Conservation (phyloP, 2,888 invertebrate genomes). For the Lacanobia oleracea region DNA sequence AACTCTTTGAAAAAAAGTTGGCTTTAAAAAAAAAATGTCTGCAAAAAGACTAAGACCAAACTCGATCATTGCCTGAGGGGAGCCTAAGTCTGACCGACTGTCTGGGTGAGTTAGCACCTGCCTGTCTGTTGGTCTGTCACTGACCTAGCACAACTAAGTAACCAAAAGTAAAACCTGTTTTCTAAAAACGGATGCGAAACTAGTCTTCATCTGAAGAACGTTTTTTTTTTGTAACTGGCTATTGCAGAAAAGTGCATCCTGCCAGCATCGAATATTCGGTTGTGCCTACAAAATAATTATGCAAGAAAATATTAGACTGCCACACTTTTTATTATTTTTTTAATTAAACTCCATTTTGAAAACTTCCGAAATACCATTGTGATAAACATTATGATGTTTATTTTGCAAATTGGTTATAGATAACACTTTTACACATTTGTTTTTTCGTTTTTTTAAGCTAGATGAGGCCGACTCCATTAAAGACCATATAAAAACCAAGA, state of each 20-base stretch:
- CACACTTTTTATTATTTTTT: not conserved
- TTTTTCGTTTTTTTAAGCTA: too few relatives aligned
- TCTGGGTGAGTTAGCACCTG: conserved; percentile 47
- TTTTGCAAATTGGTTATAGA: too few relatives aligned
- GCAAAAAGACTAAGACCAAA: conserved; percentile 36
- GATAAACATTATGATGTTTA: not conserved
- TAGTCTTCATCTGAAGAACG: not conserved
- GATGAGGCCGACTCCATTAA: not conserved
- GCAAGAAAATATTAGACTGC: not conserved
- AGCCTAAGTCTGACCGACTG: conserved; percentile 31
- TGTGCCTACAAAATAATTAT: not conserved
- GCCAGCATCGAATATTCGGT: not conserved
- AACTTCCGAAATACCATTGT: not conserved
- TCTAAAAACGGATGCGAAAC: conserved; percentile 25
- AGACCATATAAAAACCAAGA: not conserved
- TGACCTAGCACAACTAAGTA: conserved; percentile 61
- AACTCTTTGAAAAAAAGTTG: conserved; percentile 6
- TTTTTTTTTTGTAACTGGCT: not conserved
- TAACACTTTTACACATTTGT: too few relatives aligned
- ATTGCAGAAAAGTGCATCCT: not conserved
- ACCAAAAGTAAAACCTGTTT: conserved; percentile 55
- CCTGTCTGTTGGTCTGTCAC: conserved; percentile 39
- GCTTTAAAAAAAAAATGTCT: conserved; percentile 31
- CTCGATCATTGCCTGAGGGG: conserved; percentile 52
- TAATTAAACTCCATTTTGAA: not conserved